A percentile compares a stretch with the other conserved stretches of the same genome.
These are phyloP conservation scores for Trinectes maculatus DNA, from an alignment of 2,113 vertebrate genomes.

Conservation along the genomic window DNA sequence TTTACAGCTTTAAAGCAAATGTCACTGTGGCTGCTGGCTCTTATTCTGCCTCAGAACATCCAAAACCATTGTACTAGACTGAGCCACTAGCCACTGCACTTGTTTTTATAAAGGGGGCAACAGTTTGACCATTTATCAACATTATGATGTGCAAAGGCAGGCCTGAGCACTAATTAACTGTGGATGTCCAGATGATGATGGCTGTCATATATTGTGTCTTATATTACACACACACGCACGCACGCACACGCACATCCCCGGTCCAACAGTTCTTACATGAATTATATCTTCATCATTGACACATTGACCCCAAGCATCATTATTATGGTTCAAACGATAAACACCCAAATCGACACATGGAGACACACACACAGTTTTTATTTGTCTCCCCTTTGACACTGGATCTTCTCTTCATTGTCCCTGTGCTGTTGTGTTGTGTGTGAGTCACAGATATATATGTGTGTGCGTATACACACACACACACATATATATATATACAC, in stretches of 20 bases:
- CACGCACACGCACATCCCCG: slow-evolving; percentile 19
- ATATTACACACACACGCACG: slow-evolving; percentile 21
- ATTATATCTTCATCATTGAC: slow-evolving; percentile 51
- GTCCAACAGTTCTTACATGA: slow-evolving; percentile 40
- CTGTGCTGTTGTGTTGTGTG: slow-evolving; percentile 23
- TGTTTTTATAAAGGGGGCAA: slow-evolving; percentile 51
- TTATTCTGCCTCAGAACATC: slow-evolving; percentile 48
- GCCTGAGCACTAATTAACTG: slow-evolving; percentile 75
- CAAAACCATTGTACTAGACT: slow-evolving; percentile 61
- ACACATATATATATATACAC: no score
- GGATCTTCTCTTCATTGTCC: slow-evolving; percentile 10
- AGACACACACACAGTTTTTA: background rate
- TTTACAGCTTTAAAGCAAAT: slow-evolving; percentile 44
- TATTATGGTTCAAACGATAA: slow-evolving; percentile 45
- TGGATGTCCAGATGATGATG: slow-evolving; percentile 61
- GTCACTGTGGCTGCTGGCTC: slow-evolving; percentile 35
- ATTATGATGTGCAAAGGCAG: slow-evolving; percentile 69
- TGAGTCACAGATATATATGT: no score
- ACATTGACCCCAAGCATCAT: slow-evolving; percentile 49
- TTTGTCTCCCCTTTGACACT: background rate
- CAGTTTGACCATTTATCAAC: slow-evolving; percentile 73
- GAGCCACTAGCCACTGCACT: slow-evolving; percentile 33
- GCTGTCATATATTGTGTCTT: slow-evolving; percentile 63
- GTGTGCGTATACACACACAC: no score
- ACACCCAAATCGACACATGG: slow-evolving; percentile 2